These are phyloP conservation scores for Pithys albifrons DNA, from an alignment of 2,113 vertebrate species.

Conservation along the genomic window DNA sequence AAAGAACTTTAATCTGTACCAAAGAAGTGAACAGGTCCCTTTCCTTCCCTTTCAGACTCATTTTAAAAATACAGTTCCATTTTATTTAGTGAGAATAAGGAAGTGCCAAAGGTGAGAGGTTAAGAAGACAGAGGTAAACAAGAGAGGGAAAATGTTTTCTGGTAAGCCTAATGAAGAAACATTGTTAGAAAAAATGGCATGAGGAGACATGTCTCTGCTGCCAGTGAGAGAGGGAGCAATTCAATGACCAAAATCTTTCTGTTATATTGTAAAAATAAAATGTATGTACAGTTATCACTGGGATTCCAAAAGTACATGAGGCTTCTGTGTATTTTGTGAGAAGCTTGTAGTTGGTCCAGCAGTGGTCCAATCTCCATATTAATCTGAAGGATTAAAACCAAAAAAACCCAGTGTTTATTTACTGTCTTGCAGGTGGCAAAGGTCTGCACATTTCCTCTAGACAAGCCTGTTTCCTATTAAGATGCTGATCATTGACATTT, in stretches of 20 bases:
- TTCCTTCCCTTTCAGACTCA: background rate
- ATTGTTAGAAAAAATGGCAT: background rate
- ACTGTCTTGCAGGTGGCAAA: slow-evolving; percentile 3
- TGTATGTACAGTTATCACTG: background rate
- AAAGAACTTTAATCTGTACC: background rate
- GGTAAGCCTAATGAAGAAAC: background rate
- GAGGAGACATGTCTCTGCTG: background rate
- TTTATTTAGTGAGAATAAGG: background rate
- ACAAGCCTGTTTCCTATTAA: background rate
- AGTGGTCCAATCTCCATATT: background rate
- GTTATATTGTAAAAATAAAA: background rate
- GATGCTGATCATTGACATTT: slow-evolving; percentile 25
- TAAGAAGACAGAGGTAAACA: slow-evolving; percentile 7
- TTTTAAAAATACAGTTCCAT: background rate
- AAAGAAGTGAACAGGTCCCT: background rate
- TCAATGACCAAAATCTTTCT: background rate
- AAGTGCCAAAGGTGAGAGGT: background rate
- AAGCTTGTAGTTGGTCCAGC: background rate
- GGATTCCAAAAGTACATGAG: background rate
- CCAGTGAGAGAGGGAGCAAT: background rate
- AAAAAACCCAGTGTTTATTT: background rate
- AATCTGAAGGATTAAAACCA: background rate
- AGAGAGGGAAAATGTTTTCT: background rate
- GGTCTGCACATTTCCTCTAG: background rate
- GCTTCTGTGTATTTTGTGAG: background rate